Evolutionary conservation across 1,140 invertebrate species (phyloP).

Genomic region (Hypothenemus hampei): DNA sequence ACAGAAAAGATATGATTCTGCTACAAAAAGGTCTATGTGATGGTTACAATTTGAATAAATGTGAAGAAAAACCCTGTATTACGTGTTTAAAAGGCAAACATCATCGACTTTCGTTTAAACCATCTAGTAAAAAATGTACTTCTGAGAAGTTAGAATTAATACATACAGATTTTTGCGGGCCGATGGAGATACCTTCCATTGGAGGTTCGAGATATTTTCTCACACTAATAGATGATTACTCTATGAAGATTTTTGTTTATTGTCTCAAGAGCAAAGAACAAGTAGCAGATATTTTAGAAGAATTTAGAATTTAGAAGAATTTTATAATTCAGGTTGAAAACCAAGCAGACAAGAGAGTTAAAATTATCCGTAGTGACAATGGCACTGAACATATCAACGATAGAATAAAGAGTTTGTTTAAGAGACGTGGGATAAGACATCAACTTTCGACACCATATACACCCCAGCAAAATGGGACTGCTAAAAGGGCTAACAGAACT

Average conservation of each 20-base stretch:
- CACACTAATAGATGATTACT: constrained; percentile 46
- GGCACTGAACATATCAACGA: constrained; percentile 39
- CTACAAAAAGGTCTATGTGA: not conserved
- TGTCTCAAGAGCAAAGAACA: constrained; percentile 38
- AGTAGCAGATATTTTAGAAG: constrained; percentile 34
- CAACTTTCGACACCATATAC: constrained; percentile 40
- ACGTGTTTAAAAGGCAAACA: constrained; percentile 41
- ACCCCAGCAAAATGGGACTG: constrained; percentile 42
- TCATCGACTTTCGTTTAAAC: constrained; percentile 18
- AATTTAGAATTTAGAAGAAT: constrained; percentile 42
- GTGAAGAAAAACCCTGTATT: constrained; percentile 27
- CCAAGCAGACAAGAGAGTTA: constrained; percentile 36
- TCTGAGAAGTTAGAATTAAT: constrained; percentile 17
- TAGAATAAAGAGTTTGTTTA: constrained; percentile 34
- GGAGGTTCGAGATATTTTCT: constrained; percentile 40
- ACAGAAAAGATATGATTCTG: not conserved
- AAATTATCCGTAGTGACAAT: too few relatives aligned
- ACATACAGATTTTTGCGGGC: constrained; percentile 25
- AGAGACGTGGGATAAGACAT: constrained; percentile 38
- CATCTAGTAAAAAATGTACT: constrained; percentile 14
- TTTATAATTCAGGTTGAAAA: constrained; percentile 36
- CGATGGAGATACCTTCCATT: constrained; percentile 20
- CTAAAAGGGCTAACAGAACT: too few relatives aligned
- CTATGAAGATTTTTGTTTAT: constrained; percentile 41
- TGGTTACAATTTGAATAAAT: not conserved